phyloP scores from a whole-genome alignment of 2,888 invertebrate species.

The Nomada ferruginata region DNA sequence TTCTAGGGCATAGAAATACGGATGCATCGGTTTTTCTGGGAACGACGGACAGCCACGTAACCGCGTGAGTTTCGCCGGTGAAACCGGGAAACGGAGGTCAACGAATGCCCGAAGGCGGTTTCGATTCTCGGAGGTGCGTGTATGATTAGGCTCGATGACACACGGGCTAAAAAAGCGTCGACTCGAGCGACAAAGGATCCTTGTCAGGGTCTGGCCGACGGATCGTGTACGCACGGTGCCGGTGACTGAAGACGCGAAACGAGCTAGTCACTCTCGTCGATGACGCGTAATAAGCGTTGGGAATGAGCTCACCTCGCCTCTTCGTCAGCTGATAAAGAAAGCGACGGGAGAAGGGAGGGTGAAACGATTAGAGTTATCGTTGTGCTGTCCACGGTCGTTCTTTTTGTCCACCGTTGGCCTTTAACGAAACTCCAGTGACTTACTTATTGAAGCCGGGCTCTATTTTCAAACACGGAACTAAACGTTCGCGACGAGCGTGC shows the following conservation, averaged over 20 bases:
- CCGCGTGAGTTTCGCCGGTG: not conserved
- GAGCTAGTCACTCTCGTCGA: conserved; percentile 36
- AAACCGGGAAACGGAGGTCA: conserved; percentile 46
- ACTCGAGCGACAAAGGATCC: conserved; percentile 25
- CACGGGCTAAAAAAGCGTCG: conserved; percentile 46
- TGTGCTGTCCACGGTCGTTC: not conserved
- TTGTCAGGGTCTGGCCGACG: conserved; percentile 2
- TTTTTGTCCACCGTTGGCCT: not conserved
- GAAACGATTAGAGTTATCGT: conserved; percentile 48
- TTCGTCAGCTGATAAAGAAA: conserved; percentile 52
- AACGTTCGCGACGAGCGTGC: not conserved
- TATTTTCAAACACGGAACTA: not conserved
- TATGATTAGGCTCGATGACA: conserved; percentile 54
- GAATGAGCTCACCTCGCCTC: conserved; percentile 59
- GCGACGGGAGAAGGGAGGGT: not conserved
- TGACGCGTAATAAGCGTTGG: conserved; percentile 37
- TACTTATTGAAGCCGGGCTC: not conserved
- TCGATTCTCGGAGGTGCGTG: conserved; percentile 55
- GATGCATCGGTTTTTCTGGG: not conserved
- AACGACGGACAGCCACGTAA: conserved; percentile 1
- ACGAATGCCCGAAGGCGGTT: conserved; percentile 49
- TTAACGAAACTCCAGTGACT: not conserved
- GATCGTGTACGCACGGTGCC: not conserved
- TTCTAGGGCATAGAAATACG: not conserved
- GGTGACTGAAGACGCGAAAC: conserved; percentile 1